A percentile compares a stretch with the other conserved stretches of the same genome.
phyloP scores from a whole-genome alignment of 2,797 vertebrate genomes.

The Danionella dracula region DNA sequence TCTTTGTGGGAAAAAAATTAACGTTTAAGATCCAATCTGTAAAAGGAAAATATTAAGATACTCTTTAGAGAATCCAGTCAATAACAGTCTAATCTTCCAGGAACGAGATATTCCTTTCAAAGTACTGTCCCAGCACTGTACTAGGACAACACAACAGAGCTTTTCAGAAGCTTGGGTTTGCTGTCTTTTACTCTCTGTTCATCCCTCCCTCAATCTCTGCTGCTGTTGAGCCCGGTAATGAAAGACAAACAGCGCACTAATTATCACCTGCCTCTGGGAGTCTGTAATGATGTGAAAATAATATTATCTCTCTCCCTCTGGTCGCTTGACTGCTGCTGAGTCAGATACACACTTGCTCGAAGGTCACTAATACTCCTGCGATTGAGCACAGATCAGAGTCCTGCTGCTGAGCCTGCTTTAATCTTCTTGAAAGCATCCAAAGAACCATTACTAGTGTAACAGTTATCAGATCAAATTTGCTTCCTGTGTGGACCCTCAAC shows the following conservation, averaged over 20 bases:
- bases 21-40: too few relatives aligned
- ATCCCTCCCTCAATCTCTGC: conserved; percentile 47
- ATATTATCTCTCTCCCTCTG: conserved; percentile 70
- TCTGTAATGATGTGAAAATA: conserved; percentile 69
- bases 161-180: neutral
- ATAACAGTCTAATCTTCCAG: neutral
- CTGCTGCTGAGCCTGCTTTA: neutral
- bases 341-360: conserved; percentile 46
- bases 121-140: neutral
- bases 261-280: conserved; percentile 63
- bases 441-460: too few relatives aligned
- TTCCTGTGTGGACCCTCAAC: too few relatives aligned
- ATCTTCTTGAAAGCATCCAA: too few relatives aligned
- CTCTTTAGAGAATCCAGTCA: neutral
- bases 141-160: neutral
- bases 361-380: neutral
- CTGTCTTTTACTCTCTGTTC: neutral
- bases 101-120: neutral
- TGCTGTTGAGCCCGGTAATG: conserved; percentile 64
- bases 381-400: neutral
- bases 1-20: too few relatives aligned
- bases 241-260: conserved; percentile 75
- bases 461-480: too few relatives aligned
- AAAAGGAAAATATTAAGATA: too few relatives aligned
- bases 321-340: conserved; percentile 65